These are phyloP conservation scores for Nesometra sesokonis DNA, from an alignment of 35 echinoderm and acorn worm species.

Conservation along the genomic window DNA sequence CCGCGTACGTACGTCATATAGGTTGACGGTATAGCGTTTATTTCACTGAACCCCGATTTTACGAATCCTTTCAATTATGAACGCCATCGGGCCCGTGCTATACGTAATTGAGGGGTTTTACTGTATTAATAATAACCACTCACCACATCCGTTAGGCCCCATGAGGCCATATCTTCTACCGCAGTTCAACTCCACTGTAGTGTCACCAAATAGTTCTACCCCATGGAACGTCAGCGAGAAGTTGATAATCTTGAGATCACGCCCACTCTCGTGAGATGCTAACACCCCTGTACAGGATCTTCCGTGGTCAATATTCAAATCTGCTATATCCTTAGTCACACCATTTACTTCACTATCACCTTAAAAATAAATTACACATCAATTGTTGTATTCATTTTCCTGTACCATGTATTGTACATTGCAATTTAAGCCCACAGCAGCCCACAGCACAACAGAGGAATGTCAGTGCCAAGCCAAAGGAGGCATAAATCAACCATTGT, in stretches of 20 bases:
- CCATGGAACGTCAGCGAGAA: slow-evolving; percentile 92
- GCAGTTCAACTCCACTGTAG: slow-evolving; percentile 74
- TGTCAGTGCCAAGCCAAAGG: too few relatives aligned
- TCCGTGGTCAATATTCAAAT: slow-evolving; percentile 29
- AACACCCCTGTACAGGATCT: slow-evolving; percentile 70
- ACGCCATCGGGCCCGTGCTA: too few relatives aligned
- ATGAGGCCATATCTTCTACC: slow-evolving; percentile 74
- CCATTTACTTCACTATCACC: slow-evolving; percentile 6
- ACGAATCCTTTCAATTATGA: too few relatives aligned
- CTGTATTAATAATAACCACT: background rate
- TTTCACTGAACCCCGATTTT: too few relatives aligned
- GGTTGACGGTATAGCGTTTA: too few relatives aligned
- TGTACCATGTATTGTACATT: too few relatives aligned
- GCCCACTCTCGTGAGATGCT: slow-evolving; percentile 57
- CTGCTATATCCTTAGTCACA: background rate
- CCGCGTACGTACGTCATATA: too few relatives aligned
- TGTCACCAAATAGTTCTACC: slow-evolving; percentile 69
- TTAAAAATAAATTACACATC: background rate
- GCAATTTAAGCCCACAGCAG: too few relatives aligned
- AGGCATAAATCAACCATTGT: too few relatives aligned
- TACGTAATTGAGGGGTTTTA: too few relatives aligned
- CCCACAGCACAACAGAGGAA: too few relatives aligned
- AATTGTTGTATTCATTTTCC: too few relatives aligned
- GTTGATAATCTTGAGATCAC: slow-evolving; percentile 85
- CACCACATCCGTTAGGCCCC: slow-evolving; percentile 88